A percentile compares a stretch with the other conserved stretches of the same genome.
Conservation (phyloP, 2,113 vertebrate genomes). For the Trochalopteron elliotii region DNA sequence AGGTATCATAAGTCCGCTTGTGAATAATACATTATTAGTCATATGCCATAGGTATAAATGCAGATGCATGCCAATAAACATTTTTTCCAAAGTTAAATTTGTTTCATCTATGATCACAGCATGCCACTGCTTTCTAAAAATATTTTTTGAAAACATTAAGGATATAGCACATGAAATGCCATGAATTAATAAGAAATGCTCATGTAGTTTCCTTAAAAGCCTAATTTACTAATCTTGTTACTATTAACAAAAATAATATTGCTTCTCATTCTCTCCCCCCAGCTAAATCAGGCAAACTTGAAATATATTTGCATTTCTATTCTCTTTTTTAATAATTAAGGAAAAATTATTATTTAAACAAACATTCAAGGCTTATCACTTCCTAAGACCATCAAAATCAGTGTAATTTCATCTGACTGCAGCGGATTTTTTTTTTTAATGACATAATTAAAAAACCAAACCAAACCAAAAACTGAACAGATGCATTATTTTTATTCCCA, state of each 20-base stretch:
- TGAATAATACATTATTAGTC: background rate
- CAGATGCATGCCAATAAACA: background rate
- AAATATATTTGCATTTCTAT: constrained; percentile 13
- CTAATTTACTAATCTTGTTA: background rate
- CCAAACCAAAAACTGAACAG: background rate
- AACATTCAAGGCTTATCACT: background rate
- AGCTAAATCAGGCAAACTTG: background rate
- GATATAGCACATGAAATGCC: background rate
- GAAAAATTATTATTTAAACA: background rate
- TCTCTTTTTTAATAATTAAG: background rate
- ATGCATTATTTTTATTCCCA: background rate
- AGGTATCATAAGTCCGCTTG: background rate
- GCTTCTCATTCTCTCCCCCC: background rate
- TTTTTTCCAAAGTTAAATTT: background rate
- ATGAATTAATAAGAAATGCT: background rate
- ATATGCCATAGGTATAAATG: background rate
- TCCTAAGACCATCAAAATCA: background rate
- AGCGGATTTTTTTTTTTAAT: background rate
- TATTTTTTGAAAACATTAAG: background rate
- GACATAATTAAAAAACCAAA: background rate
- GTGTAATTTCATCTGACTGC: background rate
- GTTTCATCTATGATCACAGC: background rate
- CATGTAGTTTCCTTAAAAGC: background rate
- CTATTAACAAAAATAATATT: background rate
- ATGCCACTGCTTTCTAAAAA: background rate